Percentiles rank a stretch among this genome's conserved stretches.
These are phyloP conservation scores for Lordiphosa clarofinis DNA, from an alignment of 1,140 invertebrate genomes.

Conservation along the genomic window DNA sequence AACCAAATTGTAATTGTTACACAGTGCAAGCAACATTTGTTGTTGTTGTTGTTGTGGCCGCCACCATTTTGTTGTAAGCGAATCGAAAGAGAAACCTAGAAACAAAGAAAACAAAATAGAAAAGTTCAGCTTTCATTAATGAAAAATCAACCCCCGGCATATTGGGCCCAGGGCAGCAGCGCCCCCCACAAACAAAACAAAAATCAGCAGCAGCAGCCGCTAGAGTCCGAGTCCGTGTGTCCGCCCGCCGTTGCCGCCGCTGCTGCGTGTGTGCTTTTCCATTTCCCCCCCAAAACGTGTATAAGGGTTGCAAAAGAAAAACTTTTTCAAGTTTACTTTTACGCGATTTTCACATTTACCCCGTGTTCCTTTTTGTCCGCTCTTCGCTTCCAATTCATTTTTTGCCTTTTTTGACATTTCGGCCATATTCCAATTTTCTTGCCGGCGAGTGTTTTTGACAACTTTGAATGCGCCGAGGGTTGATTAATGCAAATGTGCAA, in stretches of 20 bases:
- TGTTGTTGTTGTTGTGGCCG: conserved; percentile 37
- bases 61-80: conserved; percentile 64
- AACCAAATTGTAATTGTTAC: conserved; percentile 10
- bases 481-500: too few species aligned
- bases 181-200: conserved; percentile 70
- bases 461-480: conserved; percentile 47
- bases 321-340: conserved; percentile 68
- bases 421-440: conserved; percentile 48
- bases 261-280: conserved; percentile 25
- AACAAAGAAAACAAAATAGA: conserved; percentile 47
- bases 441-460: conserved; percentile 62
- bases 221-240: background rate
- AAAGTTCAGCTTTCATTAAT: conserved; percentile 69
- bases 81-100: too few species aligned
- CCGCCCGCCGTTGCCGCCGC: conserved; percentile 9
- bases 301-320: conserved; percentile 42
- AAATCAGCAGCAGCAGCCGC: conserved; percentile 40
- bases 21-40: conserved; percentile 23
- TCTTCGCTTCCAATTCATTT: conserved; percentile 16
- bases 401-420: conserved; percentile 51
- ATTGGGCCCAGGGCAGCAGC: too few species aligned
- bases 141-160: conserved; percentile 66
- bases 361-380: conserved; percentile 21
- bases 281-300: conserved; percentile 5
- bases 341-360: conserved; percentile 50